Evolutionary conservation across 2,113 vertebrate species (phyloP).

Genomic region (Gymnogyps californianus): DNA sequence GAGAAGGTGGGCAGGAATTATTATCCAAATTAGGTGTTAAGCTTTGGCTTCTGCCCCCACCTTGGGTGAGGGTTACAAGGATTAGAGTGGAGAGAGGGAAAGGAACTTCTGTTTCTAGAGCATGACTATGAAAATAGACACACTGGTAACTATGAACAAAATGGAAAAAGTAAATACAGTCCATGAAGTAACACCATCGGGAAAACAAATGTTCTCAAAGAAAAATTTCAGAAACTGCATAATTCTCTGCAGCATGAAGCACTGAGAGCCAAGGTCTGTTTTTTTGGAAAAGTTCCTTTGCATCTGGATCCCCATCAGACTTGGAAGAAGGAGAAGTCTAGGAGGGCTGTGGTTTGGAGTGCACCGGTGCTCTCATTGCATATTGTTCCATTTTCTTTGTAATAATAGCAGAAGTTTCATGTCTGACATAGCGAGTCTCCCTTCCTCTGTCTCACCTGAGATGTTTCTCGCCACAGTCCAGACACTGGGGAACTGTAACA

Average conservation of each 20-base stretch:
- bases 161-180: constrained; percentile 63
- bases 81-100: constrained; percentile 35
- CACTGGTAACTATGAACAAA: constrained; percentile 49
- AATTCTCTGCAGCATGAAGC: constrained; percentile 56
- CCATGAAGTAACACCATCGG: constrained; percentile 54
- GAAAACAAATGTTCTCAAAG: constrained; percentile 68
- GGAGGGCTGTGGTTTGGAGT: constrained; percentile 63
- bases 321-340: constrained; percentile 57
- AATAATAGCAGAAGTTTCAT: constrained; percentile 39
- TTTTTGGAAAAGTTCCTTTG: constrained; percentile 64
- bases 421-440: neutral
- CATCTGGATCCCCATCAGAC: constrained; percentile 62
- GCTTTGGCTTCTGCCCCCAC: constrained; percentile 27
- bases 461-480: neutral
- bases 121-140: constrained; percentile 52
- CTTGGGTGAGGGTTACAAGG: constrained; percentile 34
- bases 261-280: constrained; percentile 43
- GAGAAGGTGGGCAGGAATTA: constrained; percentile 22
- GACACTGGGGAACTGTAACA: neutral
- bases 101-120: constrained; percentile 51
- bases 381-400: constrained; percentile 8
- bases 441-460: neutral
- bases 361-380: constrained; percentile 6
- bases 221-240: constrained; percentile 41
- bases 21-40: constrained; percentile 58